These are phyloP conservation scores for Synaphobranchus kaupii DNA, from an alignment of 2,797 vertebrate species.

Conservation along the genomic window DNA sequence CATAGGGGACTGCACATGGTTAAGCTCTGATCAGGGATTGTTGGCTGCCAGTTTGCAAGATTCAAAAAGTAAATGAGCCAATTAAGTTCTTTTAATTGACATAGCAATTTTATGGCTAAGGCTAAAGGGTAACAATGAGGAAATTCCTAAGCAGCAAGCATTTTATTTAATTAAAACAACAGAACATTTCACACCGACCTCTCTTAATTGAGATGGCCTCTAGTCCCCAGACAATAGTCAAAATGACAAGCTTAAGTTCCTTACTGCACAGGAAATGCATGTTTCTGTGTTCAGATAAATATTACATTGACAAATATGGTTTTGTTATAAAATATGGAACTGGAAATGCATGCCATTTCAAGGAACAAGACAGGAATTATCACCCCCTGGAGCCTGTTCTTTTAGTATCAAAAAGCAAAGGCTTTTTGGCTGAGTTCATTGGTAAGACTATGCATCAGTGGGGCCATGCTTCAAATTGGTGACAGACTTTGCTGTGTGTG, in stretches of 20 bases:
- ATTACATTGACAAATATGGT: too few species aligned
- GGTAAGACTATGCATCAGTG: background rate
- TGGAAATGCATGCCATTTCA: too few species aligned
- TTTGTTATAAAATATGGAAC: too few species aligned
- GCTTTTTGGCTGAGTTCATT: background rate
- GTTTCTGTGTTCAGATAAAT: too few species aligned
- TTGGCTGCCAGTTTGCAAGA: background rate
- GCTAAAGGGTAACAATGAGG: background rate
- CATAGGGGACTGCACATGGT: too few species aligned
- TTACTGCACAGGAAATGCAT: too few species aligned
- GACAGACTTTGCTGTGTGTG: too few species aligned
- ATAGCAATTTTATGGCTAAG: background rate
- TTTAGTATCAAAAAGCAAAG: too few species aligned
- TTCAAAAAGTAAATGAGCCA: background rate
- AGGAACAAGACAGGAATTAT: too few species aligned
- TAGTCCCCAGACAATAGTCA: background rate
- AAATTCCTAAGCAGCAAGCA: background rate
- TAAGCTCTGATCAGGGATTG: background rate
- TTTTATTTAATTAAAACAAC: conserved; percentile 1
- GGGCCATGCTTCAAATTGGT: too few species aligned
- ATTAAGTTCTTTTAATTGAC: background rate
- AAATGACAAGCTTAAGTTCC: background rate
- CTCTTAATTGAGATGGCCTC: background rate
- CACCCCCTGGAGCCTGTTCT: background rate
- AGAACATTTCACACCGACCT: background rate